Evolutionary conservation across 53 echinoderm and acorn worm genomes (phyloP), one percentile per base, ranked within the genome.

Genomic region (Crossaster papposus): DNA sequence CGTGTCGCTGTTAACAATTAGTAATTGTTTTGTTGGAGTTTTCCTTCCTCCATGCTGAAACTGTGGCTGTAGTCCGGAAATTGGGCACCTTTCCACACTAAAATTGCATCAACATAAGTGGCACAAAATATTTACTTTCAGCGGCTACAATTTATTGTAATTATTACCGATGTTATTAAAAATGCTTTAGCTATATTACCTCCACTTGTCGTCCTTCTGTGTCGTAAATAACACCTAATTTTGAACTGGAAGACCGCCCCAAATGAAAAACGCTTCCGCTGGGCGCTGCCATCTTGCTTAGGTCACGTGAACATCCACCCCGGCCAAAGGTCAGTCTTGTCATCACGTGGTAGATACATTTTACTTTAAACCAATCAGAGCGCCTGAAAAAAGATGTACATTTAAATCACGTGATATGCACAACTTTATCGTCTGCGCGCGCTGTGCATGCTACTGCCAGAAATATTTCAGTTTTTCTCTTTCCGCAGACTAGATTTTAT

Each of bases 201-300:
- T 95, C 93, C 14, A 96, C 90, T 95, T 96, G 93, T 17, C 92
- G 93, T 15, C 95, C 95, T 64, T 93, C 93, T 31, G 96, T 90
- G 84, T 96, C 96, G 64, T 93, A 92, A 58, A 92, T 36, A 81
- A 92, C 89, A 74, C 92, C 88, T 51, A 92, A 92, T 89, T 92
- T 92, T 55, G 92, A 82, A 80, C 82, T 92, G 62, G 92, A 83
- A 73, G 90, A 74, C 26, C 83, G 83, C 26, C 83, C 83, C 75
- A 83, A 38, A 44, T 75, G 83, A 83, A 90, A 90, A 17, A 90
- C 90, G 38, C 90, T 90, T 8, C 87, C 87, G 54, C 75, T 87
- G 90, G 90, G 90, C 63, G 90, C 90, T 32, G 90, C 90, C 90
- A 90, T 90, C 58, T 90, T 90, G 83, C 38, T 87, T 29, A 75